Conservation (phyloP, 2,113 vertebrate genomes). For the Oxyura jamaicensis region DNA sequence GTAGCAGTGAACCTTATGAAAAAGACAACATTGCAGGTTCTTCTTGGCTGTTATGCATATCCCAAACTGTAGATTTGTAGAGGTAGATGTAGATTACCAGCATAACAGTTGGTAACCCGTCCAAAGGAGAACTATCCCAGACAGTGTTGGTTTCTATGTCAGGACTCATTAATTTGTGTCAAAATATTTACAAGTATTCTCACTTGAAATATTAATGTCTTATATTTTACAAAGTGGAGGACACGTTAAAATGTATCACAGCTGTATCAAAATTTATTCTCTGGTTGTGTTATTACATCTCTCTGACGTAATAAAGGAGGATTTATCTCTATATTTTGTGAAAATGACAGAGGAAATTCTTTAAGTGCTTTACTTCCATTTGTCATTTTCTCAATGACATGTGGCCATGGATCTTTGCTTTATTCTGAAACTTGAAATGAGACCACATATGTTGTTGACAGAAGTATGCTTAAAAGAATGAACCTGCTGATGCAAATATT, state of each 20-base stretch:
- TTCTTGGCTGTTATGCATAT: not conserved
- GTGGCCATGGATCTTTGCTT: no score
- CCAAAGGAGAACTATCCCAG: not conserved
- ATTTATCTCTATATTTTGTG: not conserved
- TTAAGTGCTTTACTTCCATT: not conserved
- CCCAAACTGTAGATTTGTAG: not conserved
- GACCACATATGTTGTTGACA: not conserved
- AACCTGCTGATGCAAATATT: not conserved
- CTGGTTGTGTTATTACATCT: not conserved
- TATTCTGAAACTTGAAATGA: not conserved
- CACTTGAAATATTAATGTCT: not conserved
- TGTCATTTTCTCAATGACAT: not conserved
- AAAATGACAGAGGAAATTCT: not conserved
- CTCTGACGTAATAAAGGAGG: not conserved
- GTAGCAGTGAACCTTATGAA: not conserved
- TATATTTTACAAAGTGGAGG: not conserved
- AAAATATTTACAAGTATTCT: not conserved
- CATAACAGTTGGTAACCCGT: not conserved
- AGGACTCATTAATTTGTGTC: not conserved
- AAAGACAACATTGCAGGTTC: no score
- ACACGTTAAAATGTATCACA: not conserved
- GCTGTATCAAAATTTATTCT: not conserved
- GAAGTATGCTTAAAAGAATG: not conserved
- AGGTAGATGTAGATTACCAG: no score
- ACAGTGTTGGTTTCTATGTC: not conserved